A percentile compares a stretch with the other conserved stretches of the same genome.
These are phyloP conservation scores for Coenonympha arcania DNA, from an alignment of 2,888 invertebrate genomes.

Conservation along the genomic window DNA sequence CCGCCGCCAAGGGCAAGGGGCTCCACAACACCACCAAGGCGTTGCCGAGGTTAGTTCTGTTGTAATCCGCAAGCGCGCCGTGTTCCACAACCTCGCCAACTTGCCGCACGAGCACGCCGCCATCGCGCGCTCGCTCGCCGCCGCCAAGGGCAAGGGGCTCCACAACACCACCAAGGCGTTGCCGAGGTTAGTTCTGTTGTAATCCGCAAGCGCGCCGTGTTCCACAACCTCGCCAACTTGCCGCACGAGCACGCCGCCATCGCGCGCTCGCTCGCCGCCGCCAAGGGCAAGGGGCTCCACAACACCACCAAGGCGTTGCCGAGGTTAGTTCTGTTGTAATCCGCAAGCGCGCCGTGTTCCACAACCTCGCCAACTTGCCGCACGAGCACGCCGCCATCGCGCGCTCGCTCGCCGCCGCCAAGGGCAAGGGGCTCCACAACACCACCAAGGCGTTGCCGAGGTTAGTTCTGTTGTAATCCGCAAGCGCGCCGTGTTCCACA, in stretches of 20 bases:
- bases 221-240: slow-evolving; percentile 97
- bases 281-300: slow-evolving; percentile 33
- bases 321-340: slow-evolving; percentile 50
- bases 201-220: slow-evolving; percentile 95
- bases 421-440: slow-evolving; percentile 33
- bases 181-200: slow-evolving; percentile 33
- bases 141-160: slow-evolving; percentile 34
- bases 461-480: slow-evolving; percentile 69
- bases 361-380: slow-evolving; percentile 96
- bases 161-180: slow-evolving; percentile 31
- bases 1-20: slow-evolving; percentile 35
- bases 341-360: slow-evolving; percentile 98
- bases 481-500: slow-evolving; percentile 98
- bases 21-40: slow-evolving; percentile 33
- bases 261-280: slow-evolving; percentile 77
- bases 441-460: slow-evolving; percentile 36
- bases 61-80: slow-evolving; percentile 90
- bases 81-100: slow-evolving; percentile 98
- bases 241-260: slow-evolving; percentile 95
- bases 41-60: slow-evolving; percentile 35
- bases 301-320: slow-evolving; percentile 34
- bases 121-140: slow-evolving; percentile 82
- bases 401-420: slow-evolving; percentile 74
- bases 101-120: slow-evolving; percentile 93
- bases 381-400: slow-evolving; percentile 93